These are phyloP conservation scores for Etheostoma nigrum DNA, from an alignment of 2,797 vertebrate species.

Conservation along the genomic window DNA sequence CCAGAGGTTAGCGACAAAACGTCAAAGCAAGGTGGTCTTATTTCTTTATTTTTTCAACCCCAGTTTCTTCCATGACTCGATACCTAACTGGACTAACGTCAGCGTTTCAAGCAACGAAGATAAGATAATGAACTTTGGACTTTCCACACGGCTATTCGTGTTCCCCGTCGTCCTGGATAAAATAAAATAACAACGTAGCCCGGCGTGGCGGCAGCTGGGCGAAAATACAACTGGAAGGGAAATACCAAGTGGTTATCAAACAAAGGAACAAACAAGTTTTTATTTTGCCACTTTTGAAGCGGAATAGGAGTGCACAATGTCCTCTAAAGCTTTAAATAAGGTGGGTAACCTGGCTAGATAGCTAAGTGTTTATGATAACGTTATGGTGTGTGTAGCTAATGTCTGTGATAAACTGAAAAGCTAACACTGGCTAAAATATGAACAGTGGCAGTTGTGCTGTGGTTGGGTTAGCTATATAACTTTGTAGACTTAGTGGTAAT, in stretches of 20 bases:
- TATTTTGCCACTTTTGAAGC: constrained; percentile 63
- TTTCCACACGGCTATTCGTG: constrained; percentile 78
- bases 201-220: constrained; percentile 88
- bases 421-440: constrained; percentile 20
- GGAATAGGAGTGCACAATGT: constrained; percentile 88
- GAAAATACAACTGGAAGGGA: constrained; percentile 65
- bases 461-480: not conserved
- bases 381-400: constrained; percentile 18
- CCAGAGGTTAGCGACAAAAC: constrained; percentile 69
- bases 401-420: constrained; percentile 6
- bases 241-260: constrained; percentile 64
- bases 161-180: constrained; percentile 79
- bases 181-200: constrained; percentile 84
- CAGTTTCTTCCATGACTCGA: constrained; percentile 61
- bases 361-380: not conserved
- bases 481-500: constrained; percentile 25
- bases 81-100: constrained; percentile 49
- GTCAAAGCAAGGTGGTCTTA: constrained; percentile 25
- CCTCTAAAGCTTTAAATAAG: constrained; percentile 91
- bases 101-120: constrained; percentile 59
- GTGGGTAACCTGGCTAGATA: constrained; percentile 82
- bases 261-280: constrained; percentile 60
- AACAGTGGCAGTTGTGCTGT: not conserved
- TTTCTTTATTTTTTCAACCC: constrained; percentile 10
- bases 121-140: constrained; percentile 88